These are phyloP conservation scores for Tolmerus cingulatus DNA, from an alignment of 2,888 invertebrate species.

Conservation along the genomic window DNA sequence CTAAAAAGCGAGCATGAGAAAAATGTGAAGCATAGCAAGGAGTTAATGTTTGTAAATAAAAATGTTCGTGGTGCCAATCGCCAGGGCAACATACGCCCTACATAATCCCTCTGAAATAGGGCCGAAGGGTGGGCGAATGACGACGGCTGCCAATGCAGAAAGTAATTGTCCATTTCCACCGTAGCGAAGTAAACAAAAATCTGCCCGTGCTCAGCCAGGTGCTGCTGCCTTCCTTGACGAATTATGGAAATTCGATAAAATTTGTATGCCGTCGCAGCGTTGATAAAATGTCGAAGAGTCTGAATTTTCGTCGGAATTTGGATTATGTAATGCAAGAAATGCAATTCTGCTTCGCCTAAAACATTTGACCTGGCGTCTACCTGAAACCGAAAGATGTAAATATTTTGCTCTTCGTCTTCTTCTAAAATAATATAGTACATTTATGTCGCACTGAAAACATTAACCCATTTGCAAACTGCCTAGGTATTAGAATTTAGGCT, in stretches of 20 bases:
- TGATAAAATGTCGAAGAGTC: not conserved
- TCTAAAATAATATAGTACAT: no score
- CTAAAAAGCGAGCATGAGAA: not conserved
- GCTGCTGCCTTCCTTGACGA: not conserved
- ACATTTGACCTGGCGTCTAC: not conserved
- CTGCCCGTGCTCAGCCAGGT: not conserved
- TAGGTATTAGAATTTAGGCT: no score
- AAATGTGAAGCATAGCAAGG: not conserved
- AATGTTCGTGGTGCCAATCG: not conserved
- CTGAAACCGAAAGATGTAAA: no score
- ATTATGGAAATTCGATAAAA: conserved; percentile 12
- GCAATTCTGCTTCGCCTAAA: not conserved
- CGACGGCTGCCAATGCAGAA: conserved; percentile 3
- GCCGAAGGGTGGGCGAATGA: not conserved
- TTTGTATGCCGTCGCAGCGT: not conserved
- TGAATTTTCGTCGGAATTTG: not conserved
- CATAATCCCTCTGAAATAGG: not conserved
- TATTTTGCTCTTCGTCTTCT: no score
- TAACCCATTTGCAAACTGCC: no score
- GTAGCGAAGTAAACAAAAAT: conserved; percentile 21
- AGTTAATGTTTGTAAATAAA: conserved; percentile 24
- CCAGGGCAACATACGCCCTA: not conserved
- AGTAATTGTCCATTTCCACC: not conserved
- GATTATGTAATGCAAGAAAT: not conserved
- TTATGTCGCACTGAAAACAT: no score